Evolutionary conservation across 1,140 invertebrate genomes (phyloP).

Genomic region (Leptoteleia sp.): DNA sequence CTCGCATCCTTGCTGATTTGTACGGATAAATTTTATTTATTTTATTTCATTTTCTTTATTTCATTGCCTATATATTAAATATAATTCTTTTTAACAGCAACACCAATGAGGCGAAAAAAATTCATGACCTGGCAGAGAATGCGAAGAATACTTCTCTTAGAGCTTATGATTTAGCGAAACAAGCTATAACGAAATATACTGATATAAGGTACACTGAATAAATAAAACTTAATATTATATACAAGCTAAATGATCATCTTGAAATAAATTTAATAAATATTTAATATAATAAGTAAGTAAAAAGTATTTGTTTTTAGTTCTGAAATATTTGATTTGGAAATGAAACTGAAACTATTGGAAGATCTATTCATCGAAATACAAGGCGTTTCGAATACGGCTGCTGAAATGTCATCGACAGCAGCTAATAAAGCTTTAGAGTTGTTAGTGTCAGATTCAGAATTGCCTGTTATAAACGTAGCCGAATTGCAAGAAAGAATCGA

Average conservation of each 20-base stretch:
- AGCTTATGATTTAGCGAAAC: conserved; percentile 90
- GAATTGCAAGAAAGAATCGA: conserved; percentile 86
- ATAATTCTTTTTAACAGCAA: conserved; percentile 79
- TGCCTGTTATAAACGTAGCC: conserved; percentile 88
- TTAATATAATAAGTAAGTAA: too few relatives aligned
- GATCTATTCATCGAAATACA: conserved; percentile 82
- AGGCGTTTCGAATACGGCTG: conserved; percentile 86
- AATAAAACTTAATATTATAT: too few relatives aligned
- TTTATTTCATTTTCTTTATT: conserved; percentile 9
- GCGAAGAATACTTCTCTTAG: conserved; percentile 91
- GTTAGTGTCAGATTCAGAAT: conserved; percentile 86
- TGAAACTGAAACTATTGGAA: conserved; percentile 83
- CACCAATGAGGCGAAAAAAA: conserved; percentile 88
- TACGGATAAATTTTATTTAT: conserved; percentile 78
- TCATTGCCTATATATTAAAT: conserved; percentile 23
- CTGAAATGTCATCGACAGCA: conserved; percentile 86
- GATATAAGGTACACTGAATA: conserved; percentile 84
- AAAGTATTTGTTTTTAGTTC: conserved; percentile 32
- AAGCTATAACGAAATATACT: conserved; percentile 89
- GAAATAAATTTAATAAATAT: too few relatives aligned
- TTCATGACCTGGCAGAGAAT: conserved; percentile 88
- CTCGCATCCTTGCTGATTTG: conserved; percentile 89
- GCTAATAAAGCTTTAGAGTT: conserved; percentile 90
- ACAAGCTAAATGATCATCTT: too few relatives aligned
- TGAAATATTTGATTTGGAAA: conserved; percentile 84